phyloP scores from a whole-genome alignment of 2,797 vertebrate genomes.

The Pterois miles region DNA sequence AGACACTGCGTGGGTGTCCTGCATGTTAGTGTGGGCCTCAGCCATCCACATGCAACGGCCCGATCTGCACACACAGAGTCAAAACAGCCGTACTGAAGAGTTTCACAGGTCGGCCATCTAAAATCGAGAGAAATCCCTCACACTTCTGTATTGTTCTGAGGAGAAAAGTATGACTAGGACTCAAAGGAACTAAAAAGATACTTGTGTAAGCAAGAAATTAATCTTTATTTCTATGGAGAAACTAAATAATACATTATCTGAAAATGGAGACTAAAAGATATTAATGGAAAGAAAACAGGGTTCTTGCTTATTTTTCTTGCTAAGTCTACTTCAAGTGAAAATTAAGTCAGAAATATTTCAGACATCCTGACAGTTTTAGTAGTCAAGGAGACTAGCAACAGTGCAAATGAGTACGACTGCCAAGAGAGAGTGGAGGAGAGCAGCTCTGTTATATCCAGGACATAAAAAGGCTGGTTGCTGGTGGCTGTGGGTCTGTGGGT shows the following conservation, averaged over 20 bases:
- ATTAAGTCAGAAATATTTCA: constrained; percentile 2
- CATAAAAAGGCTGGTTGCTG: constrained; percentile 16
- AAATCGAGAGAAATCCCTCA: constrained; percentile 36
- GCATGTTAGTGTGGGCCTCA: constrained; percentile 74
- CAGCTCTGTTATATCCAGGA: constrained; percentile 44
- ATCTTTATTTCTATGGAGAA: neutral
- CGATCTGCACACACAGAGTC: constrained; percentile 24
- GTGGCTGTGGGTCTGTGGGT: constrained; percentile 29
- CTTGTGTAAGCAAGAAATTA: neutral
- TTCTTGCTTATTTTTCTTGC: constrained; percentile 31
- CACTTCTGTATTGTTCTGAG: neutral
- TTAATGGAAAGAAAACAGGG: neutral
- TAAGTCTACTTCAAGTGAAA: constrained; percentile 17
- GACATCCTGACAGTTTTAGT: constrained; percentile 41
- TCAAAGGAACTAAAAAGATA: neutral
- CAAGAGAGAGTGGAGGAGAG: constrained; percentile 37
- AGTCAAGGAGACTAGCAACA: constrained; percentile 39
- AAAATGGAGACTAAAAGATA: neutral
- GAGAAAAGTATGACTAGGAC: neutral
- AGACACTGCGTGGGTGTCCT: neutral
- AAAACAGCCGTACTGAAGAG: constrained; percentile 20
- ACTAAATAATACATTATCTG: neutral
- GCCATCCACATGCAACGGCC: constrained; percentile 69
- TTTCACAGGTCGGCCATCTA: constrained; percentile 2
- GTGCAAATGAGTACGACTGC: constrained; percentile 34